A percentile compares a stretch with the other conserved stretches of the same genome.
Evolutionary conservation across 2,797 vertebrate genomes (phyloP).

Genomic region (Phoeniculus purpureus): DNA sequence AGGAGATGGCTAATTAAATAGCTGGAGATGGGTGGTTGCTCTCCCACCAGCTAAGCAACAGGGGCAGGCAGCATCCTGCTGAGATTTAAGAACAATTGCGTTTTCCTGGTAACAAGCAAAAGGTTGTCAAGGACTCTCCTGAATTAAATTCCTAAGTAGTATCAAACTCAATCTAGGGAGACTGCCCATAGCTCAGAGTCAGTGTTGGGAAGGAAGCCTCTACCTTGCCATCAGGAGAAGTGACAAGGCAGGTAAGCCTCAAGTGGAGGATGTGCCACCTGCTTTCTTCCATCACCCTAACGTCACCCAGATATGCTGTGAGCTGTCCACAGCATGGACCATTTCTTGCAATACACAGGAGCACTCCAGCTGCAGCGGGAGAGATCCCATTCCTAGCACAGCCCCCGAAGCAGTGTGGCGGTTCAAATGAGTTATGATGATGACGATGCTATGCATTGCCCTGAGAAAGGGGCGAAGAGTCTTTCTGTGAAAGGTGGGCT

Average conservation of each 20-base stretch:
- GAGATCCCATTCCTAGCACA: neutral
- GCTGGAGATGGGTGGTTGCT: too few species aligned
- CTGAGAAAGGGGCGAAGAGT: neutral
- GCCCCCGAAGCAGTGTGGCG: neutral
- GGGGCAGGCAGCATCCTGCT: too few species aligned
- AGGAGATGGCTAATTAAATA: too few species aligned
- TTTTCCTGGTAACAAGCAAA: neutral
- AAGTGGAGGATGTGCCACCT: neutral
- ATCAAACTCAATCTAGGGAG: neutral
- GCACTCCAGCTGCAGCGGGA: neutral
- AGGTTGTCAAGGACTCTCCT: neutral
- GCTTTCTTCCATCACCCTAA: neutral
- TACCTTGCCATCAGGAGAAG: neutral
- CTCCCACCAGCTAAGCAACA: too few species aligned
- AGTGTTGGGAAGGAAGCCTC: neutral
- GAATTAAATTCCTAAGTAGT: neutral
- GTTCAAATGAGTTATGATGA: neutral
- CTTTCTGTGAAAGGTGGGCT: neutral
- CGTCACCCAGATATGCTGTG: neutral
- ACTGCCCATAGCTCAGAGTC: neutral
- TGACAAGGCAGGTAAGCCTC: accelerated
- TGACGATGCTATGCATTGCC: neutral
- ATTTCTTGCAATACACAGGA: neutral
- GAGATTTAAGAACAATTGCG: too few species aligned
- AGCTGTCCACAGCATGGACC: neutral